Evolutionary conservation across 2,113 vertebrate genomes (phyloP).

Genomic region (Sterna hirundo): DNA sequence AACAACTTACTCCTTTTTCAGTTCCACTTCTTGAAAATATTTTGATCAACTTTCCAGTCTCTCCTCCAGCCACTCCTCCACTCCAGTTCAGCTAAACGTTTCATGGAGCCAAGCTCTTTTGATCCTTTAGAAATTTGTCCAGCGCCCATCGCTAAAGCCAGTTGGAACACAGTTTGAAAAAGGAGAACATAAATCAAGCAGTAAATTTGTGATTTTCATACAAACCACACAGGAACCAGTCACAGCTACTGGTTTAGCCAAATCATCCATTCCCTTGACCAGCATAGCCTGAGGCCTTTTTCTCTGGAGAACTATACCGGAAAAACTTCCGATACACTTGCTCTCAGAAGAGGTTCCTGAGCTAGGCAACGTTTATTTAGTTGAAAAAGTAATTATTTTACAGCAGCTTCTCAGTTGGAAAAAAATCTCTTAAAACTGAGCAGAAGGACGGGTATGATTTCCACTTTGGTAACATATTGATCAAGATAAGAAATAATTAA

Average conservation of each 20-base stretch:
- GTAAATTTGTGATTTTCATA: neutral
- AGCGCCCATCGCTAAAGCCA: neutral
- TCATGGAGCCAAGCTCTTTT: neutral
- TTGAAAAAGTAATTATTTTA: conserved; percentile 54
- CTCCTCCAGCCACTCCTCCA: neutral
- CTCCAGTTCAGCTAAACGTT: neutral
- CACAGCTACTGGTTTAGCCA: neutral
- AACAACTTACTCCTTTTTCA: neutral
- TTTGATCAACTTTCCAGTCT: neutral
- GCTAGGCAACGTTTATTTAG: neutral
- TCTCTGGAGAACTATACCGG: neutral
- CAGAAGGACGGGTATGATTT: conserved; percentile 21
- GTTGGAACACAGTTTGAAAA: neutral
- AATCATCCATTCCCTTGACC: neutral
- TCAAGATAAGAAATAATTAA: conserved; percentile 54
- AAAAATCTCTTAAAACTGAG: neutral
- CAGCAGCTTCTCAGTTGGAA: conserved; percentile 21
- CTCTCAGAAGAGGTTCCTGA: neutral
- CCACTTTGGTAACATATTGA: neutral
- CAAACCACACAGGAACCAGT: neutral
- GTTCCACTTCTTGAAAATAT: neutral
- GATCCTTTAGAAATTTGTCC: neutral
- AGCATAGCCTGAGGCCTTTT: neutral
- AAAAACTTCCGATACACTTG: neutral
- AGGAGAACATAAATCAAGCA: neutral